Conservation (phyloP, 2,113 vertebrate species). For the Trematocara unimaculatum region DNA sequence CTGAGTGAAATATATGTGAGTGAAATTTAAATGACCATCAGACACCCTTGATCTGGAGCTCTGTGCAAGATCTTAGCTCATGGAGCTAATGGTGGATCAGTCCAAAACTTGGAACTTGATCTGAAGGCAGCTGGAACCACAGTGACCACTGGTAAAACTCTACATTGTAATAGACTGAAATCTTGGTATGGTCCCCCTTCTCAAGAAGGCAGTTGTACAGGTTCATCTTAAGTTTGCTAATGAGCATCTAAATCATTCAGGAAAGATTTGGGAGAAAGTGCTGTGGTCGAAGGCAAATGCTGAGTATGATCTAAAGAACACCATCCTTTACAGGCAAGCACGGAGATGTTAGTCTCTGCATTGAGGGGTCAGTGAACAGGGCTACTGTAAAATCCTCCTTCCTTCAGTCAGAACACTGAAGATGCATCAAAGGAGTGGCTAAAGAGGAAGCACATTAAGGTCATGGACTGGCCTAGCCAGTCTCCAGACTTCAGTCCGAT, state of each 20-base stretch:
- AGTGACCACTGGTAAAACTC: neutral
- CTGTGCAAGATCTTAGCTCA: neutral
- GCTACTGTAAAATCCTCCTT: neutral
- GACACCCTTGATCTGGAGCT: neutral
- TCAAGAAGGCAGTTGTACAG: neutral
- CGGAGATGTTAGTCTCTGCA: neutral
- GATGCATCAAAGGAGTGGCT: neutral
- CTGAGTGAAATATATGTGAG: neutral
- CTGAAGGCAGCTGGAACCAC: neutral
- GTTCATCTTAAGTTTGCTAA: neutral
- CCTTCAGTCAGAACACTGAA: neutral
- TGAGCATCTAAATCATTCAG: neutral
- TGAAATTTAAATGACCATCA: neutral
- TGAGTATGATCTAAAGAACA: neutral
- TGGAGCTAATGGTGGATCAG: neutral
- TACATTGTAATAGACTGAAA: neutral
- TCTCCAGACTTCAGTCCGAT: neutral
- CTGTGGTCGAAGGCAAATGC: neutral
- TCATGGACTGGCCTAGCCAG: neutral
- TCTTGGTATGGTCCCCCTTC: neutral
- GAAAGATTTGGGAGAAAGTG: neutral
- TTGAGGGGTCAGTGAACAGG: neutral
- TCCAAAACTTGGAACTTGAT: neutral
- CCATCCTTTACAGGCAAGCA: neutral
- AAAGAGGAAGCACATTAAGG: neutral